Conservation (phyloP, 2,888 invertebrate genomes). For the Cataglyphis livida region DNA sequence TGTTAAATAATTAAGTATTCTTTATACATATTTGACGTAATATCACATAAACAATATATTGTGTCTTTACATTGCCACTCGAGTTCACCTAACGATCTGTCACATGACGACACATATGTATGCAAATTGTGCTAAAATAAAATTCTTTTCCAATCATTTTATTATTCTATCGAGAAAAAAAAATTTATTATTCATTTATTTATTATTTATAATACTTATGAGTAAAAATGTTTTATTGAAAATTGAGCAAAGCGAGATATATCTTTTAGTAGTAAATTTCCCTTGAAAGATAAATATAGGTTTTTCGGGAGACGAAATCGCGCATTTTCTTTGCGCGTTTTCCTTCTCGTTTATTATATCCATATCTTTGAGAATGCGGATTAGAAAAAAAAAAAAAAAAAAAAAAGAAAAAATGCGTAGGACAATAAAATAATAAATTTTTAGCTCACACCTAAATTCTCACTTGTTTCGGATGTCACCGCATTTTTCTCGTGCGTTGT, state of each 20-base stretch:
- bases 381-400: neutral
- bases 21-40: neutral
- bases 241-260: neutral
- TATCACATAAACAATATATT: neutral
- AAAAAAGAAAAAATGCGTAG: neutral
- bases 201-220: neutral
- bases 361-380: slow-evolving; percentile 18
- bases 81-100: slow-evolving; percentile 12
- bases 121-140: slow-evolving; percentile 36
- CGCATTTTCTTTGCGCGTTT: neutral
- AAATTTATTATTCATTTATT: neutral
- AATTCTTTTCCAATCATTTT: slow-evolving; percentile 9
- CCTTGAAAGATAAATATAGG: slow-evolving; percentile 13
- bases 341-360: neutral
- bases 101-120: neutral
- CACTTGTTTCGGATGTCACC: slow-evolving; percentile 42
- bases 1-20: neutral
- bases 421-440: slow-evolving; percentile 48
- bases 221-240: neutral
- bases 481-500: slow-evolving; percentile 43
- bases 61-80: neutral
- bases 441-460: slow-evolving; percentile 27
- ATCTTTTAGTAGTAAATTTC: slow-evolving; percentile 8
- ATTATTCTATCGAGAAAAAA: slow-evolving; percentile 24
- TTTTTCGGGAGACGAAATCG: slow-evolving; percentile 6